Percentiles rank a stretch among this genome's conserved stretches.
These are phyloP conservation scores for Perithous albicinctus DNA, from an alignment of 2,888 invertebrate species.

Conservation along the genomic window DNA sequence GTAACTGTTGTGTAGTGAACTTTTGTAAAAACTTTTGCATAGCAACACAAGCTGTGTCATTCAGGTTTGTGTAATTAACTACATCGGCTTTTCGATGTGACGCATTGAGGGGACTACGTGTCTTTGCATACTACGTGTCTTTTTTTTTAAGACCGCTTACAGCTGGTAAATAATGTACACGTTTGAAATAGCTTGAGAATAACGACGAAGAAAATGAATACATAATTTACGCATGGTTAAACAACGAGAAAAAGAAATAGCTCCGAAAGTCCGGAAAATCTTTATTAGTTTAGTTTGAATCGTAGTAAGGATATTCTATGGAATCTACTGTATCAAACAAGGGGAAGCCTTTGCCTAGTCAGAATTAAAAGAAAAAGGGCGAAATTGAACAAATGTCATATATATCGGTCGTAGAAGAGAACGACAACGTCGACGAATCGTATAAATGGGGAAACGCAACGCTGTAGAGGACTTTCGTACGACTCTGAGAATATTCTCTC, in stretches of 20 bases:
- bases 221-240: no score
- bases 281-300: no score
- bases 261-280: no score
- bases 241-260: no score
- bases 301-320: no score
- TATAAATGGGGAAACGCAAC: constrained; percentile 13
- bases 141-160: no score
- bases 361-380: neutral
- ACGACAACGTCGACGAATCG: constrained; percentile 3
- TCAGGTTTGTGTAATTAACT: neutral
- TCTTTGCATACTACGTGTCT: no score
- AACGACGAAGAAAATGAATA: no score
- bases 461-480: neutral
- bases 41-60: neutral
- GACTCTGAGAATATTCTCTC: neutral
- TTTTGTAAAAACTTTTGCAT: neutral
- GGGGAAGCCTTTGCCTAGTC: neutral
- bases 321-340: neutral
- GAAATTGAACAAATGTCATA: neutral
- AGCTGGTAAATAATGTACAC: no score
- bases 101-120: no score
- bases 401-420: neutral
- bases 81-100: neutral
- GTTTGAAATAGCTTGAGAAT: no score
- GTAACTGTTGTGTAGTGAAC: neutral